These are phyloP conservation scores for Netelia virgata DNA, from an alignment of 2,888 invertebrate species.

Conservation along the genomic window DNA sequence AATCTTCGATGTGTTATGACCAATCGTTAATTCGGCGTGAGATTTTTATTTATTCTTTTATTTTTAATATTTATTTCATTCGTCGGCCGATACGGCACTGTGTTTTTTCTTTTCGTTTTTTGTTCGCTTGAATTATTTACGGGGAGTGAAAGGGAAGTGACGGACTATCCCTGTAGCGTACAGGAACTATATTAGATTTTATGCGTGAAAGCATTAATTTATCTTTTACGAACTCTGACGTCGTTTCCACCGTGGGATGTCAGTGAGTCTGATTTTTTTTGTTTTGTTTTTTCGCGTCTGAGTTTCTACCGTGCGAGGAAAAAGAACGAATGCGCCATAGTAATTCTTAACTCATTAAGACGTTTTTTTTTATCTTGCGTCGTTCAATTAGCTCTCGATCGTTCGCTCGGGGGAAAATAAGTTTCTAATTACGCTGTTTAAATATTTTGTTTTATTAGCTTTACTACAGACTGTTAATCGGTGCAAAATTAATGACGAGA, in stretches of 20 bases:
- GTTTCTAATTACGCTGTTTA: too few relatives aligned
- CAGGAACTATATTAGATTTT: slow-evolving; percentile 18
- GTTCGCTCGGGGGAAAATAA: too few relatives aligned
- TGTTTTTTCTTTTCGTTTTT: slow-evolving; percentile 18
- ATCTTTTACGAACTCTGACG: slow-evolving; percentile 30
- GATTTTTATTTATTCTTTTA: slow-evolving; percentile 23
- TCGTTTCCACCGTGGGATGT: slow-evolving; percentile 24
- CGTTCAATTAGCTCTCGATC: too few relatives aligned
- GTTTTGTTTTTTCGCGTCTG: not conserved
- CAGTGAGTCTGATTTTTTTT: not conserved
- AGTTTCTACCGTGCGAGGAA: too few relatives aligned
- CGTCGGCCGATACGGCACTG: not conserved
- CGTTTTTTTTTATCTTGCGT: too few relatives aligned
- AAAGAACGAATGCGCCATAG: too few relatives aligned
- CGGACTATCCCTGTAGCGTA: not conserved
- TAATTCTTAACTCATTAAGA: too few relatives aligned
- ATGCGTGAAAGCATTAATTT: slow-evolving; percentile 51
- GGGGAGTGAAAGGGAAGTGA: slow-evolving; percentile 60
- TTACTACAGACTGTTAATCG: too few relatives aligned
- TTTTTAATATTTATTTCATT: not conserved
- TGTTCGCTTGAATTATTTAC: slow-evolving; percentile 3
- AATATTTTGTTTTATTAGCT: too few relatives aligned
- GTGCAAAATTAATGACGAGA: not conserved
- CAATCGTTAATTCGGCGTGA: slow-evolving; percentile 13
- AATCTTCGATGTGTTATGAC: slow-evolving; percentile 20